These are phyloP conservation scores for Lepidurus arcticus DNA, from an alignment of 1,140 invertebrate species.

Conservation along the genomic window DNA sequence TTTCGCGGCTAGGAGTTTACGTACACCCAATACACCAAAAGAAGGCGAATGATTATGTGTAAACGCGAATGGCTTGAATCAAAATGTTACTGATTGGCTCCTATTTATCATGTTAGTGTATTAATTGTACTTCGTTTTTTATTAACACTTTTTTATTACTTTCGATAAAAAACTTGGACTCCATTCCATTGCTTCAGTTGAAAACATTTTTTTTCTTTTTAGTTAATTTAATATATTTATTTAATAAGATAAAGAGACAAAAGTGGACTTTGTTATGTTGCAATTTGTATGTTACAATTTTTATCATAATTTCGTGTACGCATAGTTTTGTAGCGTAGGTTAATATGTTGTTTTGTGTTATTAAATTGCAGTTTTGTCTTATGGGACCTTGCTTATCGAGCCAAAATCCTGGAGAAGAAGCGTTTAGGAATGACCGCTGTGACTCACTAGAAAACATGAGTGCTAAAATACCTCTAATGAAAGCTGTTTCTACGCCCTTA, in stretches of 20 bases:
- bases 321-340: background rate
- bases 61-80: conserved; percentile 4
- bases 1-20: too few species aligned
- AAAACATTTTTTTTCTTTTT: background rate
- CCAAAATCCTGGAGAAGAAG: background rate
- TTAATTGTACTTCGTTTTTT: background rate
- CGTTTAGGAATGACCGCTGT: background rate
- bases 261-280: too few species aligned
- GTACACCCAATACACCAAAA: too few species aligned
- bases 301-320: too few species aligned
- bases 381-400: background rate
- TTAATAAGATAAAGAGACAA: too few species aligned
- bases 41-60: too few species aligned
- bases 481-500: background rate
- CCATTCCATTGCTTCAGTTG: background rate
- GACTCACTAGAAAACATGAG: background rate
- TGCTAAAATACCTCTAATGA: conserved; percentile 1
- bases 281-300: too few species aligned
- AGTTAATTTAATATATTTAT: too few species aligned
- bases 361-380: background rate
- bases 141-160: background rate
- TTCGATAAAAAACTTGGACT: background rate
- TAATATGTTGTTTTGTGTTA: background rate
- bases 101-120: background rate
- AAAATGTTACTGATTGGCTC: background rate